Base-by-base conservation (phyloP, 2,797 vertebrate species). In the Toxotes lorentzi region DNA sequence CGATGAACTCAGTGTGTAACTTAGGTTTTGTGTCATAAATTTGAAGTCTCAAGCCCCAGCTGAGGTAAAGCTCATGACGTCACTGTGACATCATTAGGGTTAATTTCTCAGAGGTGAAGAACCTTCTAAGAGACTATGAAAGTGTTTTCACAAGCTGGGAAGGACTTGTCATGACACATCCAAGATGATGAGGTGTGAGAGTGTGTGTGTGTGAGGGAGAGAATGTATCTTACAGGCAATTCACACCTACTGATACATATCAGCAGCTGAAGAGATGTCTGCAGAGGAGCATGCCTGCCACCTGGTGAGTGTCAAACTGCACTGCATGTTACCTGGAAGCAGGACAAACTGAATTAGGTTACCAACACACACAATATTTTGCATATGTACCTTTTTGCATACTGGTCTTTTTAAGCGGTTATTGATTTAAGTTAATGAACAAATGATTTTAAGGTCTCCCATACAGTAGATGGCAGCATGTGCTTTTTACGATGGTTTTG, bases 221-320 rank as follows among this genome's bases (percentile, higher is more conserved):
- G 24, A n/a, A 50, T n/a, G 32, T 16, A 35, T 11, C 40, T 51
- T 0, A 24, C 2, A 16, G 60, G 16, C 23, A 8, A 1, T 61
- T 34, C 74, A 56, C 48, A 63, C 70, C 60, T 13, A 19, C n/a
- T 8, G 4, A 54, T 40, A 2, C 35, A 53, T 32, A 10, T 16
- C 7, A 65, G 58, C 50, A 32, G 38, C 9, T 5, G 23, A 27
- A 4, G 4, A 40, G 40, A n/a, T 11, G 17, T 19, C 23, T 32
- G 64, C 45, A 60, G 64, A 64, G 51, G 11, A 51, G 10, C 38
- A 2, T 32, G 65, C 23, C 57, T 60, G 70, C 73, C 82, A 51
- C 54, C 82, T 62, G 70, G 56, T 58, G 82, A 27, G 16, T 5
- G 34, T 54, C 2, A 50, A 19, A 32, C 58, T n/a, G 53, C 35